Evolutionary conservation across 2,888 invertebrate species (phyloP).

Genomic region (Seira sanloemensis): DNA sequence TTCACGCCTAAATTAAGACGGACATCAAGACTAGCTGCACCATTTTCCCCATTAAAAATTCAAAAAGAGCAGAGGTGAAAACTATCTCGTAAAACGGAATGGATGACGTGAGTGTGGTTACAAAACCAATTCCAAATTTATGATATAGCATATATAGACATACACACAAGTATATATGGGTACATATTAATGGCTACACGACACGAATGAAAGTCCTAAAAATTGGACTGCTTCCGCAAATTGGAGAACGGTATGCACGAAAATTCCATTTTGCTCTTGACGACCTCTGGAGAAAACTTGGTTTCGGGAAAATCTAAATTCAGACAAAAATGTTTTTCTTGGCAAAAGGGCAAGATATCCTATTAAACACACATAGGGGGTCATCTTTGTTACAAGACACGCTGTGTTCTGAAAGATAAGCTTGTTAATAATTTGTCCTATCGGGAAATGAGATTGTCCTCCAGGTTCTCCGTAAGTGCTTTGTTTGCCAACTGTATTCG

Average conservation of each 20-base stretch:
- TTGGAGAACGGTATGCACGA: no score
- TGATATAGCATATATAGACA: background rate
- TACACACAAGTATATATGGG: no score
- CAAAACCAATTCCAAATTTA: background rate
- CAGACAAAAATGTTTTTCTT: no score
- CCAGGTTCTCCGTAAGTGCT: background rate
- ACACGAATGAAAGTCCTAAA: background rate
- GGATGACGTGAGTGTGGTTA: no score
- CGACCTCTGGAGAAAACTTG: no score
- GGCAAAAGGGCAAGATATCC: no score
- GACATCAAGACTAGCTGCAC: background rate
- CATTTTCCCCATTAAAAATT: slow-evolving; percentile 6
- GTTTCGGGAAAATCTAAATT: no score
- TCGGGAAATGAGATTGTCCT: background rate
- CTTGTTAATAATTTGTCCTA: background rate
- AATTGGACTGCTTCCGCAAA: background rate
- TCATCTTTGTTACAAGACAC: no score
- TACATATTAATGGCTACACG: background rate
- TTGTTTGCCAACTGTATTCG: background rate
- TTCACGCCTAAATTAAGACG: background rate
- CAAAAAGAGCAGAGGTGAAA: background rate
- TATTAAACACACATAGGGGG: no score
- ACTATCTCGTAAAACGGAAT: background rate
- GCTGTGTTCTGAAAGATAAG: background rate
- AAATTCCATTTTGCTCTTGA: no score